Conservation (phyloP, 2,888 invertebrate species). For the Auanema sp. region DNA sequence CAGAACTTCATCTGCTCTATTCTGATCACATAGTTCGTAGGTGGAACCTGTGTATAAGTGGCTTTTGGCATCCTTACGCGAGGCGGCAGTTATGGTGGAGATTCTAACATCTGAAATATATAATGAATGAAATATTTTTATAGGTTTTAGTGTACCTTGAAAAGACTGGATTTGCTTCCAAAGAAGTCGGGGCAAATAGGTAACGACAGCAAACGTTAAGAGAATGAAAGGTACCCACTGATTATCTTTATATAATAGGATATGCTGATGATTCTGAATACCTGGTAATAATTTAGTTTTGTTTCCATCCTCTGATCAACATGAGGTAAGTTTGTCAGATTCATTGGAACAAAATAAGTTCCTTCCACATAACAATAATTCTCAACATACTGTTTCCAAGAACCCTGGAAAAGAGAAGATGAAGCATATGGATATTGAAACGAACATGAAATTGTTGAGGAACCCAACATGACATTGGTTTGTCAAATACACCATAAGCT, state of each 20-base stretch:
- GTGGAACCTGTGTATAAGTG: not conserved
- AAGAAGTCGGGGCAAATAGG: slow-evolving; percentile 53
- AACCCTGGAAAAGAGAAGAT: slow-evolving; percentile 30
- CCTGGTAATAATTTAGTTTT: slow-evolving; percentile 53
- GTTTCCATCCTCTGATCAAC: slow-evolving; percentile 25
- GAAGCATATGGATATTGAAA: not conserved
- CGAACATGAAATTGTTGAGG: slow-evolving; percentile 53
- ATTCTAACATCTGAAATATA: too few relatives aligned
- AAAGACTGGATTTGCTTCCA: slow-evolving; percentile 50
- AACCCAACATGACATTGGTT: slow-evolving; percentile 67
- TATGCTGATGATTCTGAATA: slow-evolving; percentile 20
- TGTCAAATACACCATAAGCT: slow-evolving; percentile 66
- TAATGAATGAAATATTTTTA: too few relatives aligned
- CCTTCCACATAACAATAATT: slow-evolving; percentile 68
- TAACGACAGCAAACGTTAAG: slow-evolving; percentile 44
- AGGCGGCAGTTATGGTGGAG: not conserved
- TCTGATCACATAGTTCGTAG: not conserved
- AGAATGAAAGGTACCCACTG: slow-evolving; percentile 64
- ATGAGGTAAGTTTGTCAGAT: slow-evolving; percentile 35
- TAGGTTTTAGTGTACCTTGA: too few relatives aligned
- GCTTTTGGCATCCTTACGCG: not conserved
- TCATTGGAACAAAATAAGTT: slow-evolving; percentile 64
- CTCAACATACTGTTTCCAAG: slow-evolving; percentile 68
- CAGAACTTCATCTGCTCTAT: not conserved
- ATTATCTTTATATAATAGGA: too few relatives aligned